Percentiles rank a stretch among this genome's conserved stretches.
These are phyloP conservation scores for Ichneumoninae sp. DNA, from an alignment of 2,888 invertebrate species.

Conservation along the genomic window DNA sequence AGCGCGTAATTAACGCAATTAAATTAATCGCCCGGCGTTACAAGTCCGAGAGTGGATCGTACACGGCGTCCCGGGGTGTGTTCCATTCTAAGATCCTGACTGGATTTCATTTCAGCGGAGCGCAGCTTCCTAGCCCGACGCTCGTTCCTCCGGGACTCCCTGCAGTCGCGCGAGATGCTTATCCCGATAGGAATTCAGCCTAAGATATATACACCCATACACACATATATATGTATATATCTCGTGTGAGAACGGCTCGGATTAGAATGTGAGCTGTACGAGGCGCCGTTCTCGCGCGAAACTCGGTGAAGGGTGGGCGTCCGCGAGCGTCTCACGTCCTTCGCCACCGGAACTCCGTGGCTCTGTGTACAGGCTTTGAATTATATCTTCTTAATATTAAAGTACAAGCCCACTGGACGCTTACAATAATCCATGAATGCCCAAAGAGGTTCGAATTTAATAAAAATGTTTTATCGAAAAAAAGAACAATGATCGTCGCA, in stretches of 20 bases:
- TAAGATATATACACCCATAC: not conserved
- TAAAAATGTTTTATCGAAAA: not conserved
- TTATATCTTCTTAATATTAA: not conserved
- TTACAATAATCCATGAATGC: not conserved
- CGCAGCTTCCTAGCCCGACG: not conserved
- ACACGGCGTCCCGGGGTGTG: constrained; percentile 21
- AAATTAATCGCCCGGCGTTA: constrained; percentile 57
- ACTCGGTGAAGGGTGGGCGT: constrained; percentile 58
- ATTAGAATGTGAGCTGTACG: constrained; percentile 57
- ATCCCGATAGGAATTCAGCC: constrained; percentile 31
- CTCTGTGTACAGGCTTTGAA: not conserved
- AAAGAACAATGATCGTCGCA: no score
- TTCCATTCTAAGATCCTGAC: constrained; percentile 33
- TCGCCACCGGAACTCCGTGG: constrained; percentile 50
- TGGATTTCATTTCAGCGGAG: constrained; percentile 31
- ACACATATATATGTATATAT: constrained; percentile 2
- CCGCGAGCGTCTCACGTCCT: constrained; percentile 56
- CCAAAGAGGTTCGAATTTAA: not conserved
- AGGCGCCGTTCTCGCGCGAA: constrained; percentile 37
- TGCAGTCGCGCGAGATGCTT: constrained; percentile 23
- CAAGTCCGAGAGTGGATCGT: constrained; percentile 52
- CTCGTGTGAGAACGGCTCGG: constrained; percentile 35
- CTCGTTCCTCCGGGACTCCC: constrained; percentile 35
- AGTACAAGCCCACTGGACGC: not conserved
- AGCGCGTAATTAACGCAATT: constrained; percentile 60